These are phyloP conservation scores for Acronicta psi DNA, from an alignment of 2,888 invertebrate species.

Conservation along the genomic window DNA sequence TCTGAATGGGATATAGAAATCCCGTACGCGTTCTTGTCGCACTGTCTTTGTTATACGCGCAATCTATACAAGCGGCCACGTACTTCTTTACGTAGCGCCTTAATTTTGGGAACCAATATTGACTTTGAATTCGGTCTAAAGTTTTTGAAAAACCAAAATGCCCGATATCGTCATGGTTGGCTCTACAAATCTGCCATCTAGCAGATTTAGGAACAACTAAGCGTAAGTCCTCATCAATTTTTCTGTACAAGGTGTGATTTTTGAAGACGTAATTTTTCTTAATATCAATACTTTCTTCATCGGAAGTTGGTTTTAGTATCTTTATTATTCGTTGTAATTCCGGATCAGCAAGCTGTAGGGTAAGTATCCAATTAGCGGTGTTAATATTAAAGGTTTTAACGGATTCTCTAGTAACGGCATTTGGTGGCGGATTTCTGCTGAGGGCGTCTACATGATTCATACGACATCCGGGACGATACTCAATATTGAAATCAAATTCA, in stretches of 20 bases:
- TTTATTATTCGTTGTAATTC: slow-evolving; percentile 3
- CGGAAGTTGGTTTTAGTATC: slow-evolving; percentile 4
- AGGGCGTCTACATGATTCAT: slow-evolving; percentile 11
- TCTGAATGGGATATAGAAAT: slow-evolving; percentile 1
- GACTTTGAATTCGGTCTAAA: slow-evolving; percentile 3
- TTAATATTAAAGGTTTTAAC: not conserved
- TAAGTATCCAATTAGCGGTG: slow-evolving; percentile 14
- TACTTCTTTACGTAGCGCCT: slow-evolving; percentile 7
- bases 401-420: too few relatives aligned
- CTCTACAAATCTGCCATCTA: slow-evolving; percentile 9
- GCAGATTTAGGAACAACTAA: slow-evolving; percentile 13
- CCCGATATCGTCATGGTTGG: slow-evolving; percentile 22
- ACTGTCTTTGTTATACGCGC: slow-evolving; percentile 15
- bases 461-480: slow-evolving; percentile 2
- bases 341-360: slow-evolving; percentile 13
- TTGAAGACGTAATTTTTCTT: slow-evolving; percentile 6
- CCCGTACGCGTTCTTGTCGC: not conserved
- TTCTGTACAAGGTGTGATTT: slow-evolving; percentile 8
- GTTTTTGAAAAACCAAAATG: slow-evolving; percentile 21
- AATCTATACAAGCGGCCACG: slow-evolving; percentile 11
- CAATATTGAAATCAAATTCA: slow-evolving; percentile 5
- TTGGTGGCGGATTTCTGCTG: not conserved
- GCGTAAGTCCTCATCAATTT: not conserved
- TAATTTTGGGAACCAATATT: slow-evolving; percentile 18
- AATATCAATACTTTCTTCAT: not conserved